phyloP scores from a whole-genome alignment of 1,140 invertebrate genomes.

The Parasteatoda tepidariorum region DNA sequence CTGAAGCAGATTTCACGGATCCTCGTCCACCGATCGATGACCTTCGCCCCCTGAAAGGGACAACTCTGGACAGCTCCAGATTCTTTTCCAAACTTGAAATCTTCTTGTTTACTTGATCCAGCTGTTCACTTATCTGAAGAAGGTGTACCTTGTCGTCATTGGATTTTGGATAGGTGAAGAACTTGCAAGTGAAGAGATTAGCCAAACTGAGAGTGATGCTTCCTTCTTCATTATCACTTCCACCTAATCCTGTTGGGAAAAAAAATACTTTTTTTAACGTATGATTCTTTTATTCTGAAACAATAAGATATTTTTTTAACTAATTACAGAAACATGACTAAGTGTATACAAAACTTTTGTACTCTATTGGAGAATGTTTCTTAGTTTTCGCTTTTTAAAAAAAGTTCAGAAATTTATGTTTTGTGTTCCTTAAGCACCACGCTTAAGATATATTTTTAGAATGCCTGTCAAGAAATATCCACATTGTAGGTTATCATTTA shows the following conservation, averaged over 20 bases:
- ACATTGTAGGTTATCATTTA: too few relatives aligned
- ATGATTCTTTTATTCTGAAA: too few relatives aligned
- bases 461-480: too few relatives aligned
- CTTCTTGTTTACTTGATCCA: conserved; percentile 80
- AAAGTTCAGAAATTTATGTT: too few relatives aligned
- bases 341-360: too few relatives aligned
- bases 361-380: too few relatives aligned
- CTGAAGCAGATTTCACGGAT: conserved; percentile 6
- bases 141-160: conserved; percentile 88
- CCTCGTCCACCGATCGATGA: conserved; percentile 26
- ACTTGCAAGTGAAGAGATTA: conserved; percentile 88
- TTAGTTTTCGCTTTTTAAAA: too few relatives aligned
- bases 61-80: conserved; percentile 11
- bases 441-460: too few relatives aligned
- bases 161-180: conserved; percentile 89
- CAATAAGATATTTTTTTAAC: too few relatives aligned
- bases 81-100: conserved; percentile 34
- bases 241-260: conserved; percentile 17
- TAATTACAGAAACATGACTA: too few relatives aligned
- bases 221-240: conserved; percentile 81
- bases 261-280: not conserved
- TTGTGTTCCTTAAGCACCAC: too few relatives aligned
- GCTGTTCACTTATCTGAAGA: conserved; percentile 84
- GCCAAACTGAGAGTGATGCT: conserved; percentile 91
- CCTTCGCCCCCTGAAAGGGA: not conserved